phyloP scores from a whole-genome alignment of 1,140 invertebrate genomes.

The Lepidurus arcticus region DNA sequence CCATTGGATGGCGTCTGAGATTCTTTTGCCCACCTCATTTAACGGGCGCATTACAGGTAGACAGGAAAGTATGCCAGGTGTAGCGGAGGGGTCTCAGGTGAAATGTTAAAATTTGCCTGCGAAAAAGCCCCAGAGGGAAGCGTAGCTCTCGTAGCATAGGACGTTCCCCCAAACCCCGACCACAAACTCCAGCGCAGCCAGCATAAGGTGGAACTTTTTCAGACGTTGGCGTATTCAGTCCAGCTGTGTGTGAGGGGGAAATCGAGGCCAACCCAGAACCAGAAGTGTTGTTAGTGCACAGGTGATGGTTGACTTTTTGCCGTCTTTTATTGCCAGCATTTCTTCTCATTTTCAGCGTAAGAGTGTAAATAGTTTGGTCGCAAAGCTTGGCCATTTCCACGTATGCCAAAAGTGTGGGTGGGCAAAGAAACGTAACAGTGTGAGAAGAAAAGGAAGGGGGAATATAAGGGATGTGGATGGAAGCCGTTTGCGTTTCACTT shows the following conservation, averaged over 20 bases:
- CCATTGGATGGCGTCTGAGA: constrained; percentile 23
- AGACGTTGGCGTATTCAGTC: too few relatives aligned
- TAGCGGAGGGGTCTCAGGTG: constrained; percentile 12
- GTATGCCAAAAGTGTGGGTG: too few relatives aligned
- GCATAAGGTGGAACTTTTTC: not conserved
- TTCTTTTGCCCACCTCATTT: not conserved
- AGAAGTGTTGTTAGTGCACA: too few relatives aligned
- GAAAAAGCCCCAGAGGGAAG: not conserved
- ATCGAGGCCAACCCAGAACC: too few relatives aligned
- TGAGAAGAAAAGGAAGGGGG: not conserved
- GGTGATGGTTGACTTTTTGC: too few relatives aligned
- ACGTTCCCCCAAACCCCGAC: not conserved
- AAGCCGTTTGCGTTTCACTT: not conserved
- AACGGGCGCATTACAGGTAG: not conserved
- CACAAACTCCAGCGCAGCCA: not conserved
- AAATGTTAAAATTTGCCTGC: not conserved
- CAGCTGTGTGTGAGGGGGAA: too few relatives aligned
- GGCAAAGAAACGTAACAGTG: not conserved
- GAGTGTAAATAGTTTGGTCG: too few relatives aligned
- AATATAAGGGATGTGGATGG: not conserved
- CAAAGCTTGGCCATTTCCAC: too few relatives aligned
- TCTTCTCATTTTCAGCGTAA: too few relatives aligned
- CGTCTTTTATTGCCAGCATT: too few relatives aligned
- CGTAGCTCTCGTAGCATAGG: not conserved
- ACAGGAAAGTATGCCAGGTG: constrained; percentile 22